Conservation (phyloP, 2,113 vertebrate species). For the Urocitellus parryii region DNA sequence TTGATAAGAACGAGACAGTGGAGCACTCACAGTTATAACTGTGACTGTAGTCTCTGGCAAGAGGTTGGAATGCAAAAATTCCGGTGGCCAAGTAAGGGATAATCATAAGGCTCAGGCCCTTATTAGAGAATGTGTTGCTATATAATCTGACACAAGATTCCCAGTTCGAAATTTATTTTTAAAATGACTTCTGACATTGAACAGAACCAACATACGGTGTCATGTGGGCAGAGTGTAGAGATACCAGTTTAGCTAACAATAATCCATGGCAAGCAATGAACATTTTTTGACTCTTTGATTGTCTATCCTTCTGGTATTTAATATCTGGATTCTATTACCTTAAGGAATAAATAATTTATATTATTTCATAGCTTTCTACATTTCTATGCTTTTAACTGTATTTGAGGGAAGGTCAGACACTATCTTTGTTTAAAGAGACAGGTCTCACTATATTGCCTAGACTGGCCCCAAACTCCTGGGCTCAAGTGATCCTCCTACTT, state of each 20-base stretch:
- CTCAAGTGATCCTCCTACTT: not conserved
- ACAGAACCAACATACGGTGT: not conserved
- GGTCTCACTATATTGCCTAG: not conserved
- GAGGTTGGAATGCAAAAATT: constrained; percentile 43
- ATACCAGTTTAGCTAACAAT: not conserved
- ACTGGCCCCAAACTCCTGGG: not conserved
- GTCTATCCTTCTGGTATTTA: not conserved
- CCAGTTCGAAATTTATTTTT: not conserved
- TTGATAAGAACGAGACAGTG: constrained; percentile 36
- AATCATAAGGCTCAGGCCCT: not conserved
- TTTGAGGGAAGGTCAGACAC: not conserved
- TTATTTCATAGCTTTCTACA: not conserved
- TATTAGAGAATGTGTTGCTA: constrained; percentile 6
- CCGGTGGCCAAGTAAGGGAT: constrained; percentile 39
- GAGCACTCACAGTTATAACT: not conserved
- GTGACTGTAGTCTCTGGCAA: constrained; percentile 24
- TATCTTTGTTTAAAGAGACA: not conserved
- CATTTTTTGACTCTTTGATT: constrained; percentile 36
- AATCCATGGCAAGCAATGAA: not conserved
- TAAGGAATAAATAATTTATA: constrained; percentile 28
- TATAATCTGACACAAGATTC: constrained; percentile 21
- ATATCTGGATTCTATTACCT: not conserved
- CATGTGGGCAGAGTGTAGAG: not conserved
- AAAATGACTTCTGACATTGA: constrained; percentile 58
- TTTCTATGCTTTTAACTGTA: constrained; percentile 3